Base-by-base conservation (phyloP, 64 coral and sea anemone genomes). In the Exaiptasia diaphana region DNA sequence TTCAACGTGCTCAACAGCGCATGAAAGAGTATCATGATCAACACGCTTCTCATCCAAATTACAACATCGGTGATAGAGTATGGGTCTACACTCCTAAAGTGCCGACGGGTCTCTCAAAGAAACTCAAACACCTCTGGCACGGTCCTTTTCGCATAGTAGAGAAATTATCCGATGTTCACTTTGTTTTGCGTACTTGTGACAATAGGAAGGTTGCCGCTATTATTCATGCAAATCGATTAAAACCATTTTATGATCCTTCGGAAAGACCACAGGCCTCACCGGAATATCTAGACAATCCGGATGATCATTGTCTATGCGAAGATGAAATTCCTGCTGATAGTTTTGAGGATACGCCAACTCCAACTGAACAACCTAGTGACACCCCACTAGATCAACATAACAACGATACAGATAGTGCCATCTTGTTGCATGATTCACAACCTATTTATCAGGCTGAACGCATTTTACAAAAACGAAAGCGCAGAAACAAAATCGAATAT, bases 61-160 rank as follows among this genome's bases (percentile, higher is more conserved):
- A 63, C 48, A 28, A 31, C 1, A 41, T 75, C 13, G 86, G 76
- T 17, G 75, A 90, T 39, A 5, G 31, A 20, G 78, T 76, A 1
- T 82, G 87, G 87, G 68, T 90, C 21, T 90, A 40, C 53, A 90
- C 78, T 12, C 78, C 86, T 7, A 71, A 59, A 45, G 68, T 62
- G 5, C 36, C 56, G 41, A 81, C 76, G 50, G 68, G 79, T 6
- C 9, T 90, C 0, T 82, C 78, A 0, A 65, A 60, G 14, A 90
- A 83, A 43, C 38, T 83, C 1, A 6, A 73, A 7, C 61, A 80
- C 32, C 43, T 50, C 2, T 88, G 37, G 31, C 50, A 41, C 12
- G 85, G 85, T 8, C 85, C 75, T 1, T 88, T 41, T 28, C 42
- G 85, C 1, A 10, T 88, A 15, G 64, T 83, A 6, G 42, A 83